Evolutionary conservation across 1,140 invertebrate species (phyloP), one percentile per base, ranked within the genome.

Genomic region (Micrasema minimum): DNA sequence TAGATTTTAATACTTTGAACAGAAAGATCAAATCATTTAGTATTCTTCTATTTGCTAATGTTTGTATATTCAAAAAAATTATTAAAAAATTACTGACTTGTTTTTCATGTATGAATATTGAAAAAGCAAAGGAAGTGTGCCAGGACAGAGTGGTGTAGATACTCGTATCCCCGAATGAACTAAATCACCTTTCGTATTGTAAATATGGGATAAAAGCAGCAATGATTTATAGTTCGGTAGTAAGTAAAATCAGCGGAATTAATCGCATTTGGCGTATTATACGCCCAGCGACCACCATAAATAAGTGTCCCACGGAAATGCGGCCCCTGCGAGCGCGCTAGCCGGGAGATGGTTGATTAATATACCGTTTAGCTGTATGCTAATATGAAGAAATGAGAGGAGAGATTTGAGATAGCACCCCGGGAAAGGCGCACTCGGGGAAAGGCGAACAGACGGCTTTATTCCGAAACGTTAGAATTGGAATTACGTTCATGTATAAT

Each of bases 351-450:
- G 22, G 59, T 35, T 64, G 59, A 64, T 64, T 64, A 64, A 64
- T 64, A 45, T 64, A 64, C 59, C 59, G 59, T 64, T 64, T 64
- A 64, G 31, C 59, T 26, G 43, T 64, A 64, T 64, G 59, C 59
- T 64, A 64, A 64, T 64, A 64, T 64, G 59, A 64, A 41, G 59
- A 64, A 64, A 64, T 64, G 41, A 46, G 59, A 51, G 18, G 22
- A 41, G 22, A 20, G 55, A 59, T 59, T 14, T 4, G 18, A 10
- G 48, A 51, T 51, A 51, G 48, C 16, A 23, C 48, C 43, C 43
- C 26, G 26, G 26, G 46, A 48, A 48, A 16, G 46, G 20, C 20
- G 16, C 14, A 48, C 11, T 16, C 18, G 46, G 11, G 12, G 51
- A 55, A 55, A 55, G 51, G 51, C 16, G 14, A 12, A 35, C 51